phyloP scores from a whole-genome alignment of 2,113 vertebrate genomes.

The Condylura cristata region DNA sequence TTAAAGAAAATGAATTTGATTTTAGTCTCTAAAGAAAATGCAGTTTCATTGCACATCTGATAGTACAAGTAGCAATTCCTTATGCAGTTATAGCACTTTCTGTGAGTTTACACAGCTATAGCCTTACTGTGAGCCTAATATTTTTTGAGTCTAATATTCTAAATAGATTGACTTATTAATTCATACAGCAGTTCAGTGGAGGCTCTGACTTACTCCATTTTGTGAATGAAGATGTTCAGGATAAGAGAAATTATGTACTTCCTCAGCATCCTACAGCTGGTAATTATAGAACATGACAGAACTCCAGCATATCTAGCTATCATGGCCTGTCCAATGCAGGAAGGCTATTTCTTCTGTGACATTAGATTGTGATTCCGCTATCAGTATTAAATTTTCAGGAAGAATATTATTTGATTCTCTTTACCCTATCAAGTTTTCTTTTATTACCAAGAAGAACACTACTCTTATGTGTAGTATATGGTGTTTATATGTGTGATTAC shows the following conservation, averaged over 20 bases:
- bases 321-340: neutral
- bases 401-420: neutral
- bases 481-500: neutral
- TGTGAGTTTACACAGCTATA: neutral
- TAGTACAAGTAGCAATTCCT: neutral
- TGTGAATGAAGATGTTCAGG: neutral
- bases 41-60: neutral
- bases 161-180: neutral
- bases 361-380: neutral
- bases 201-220: neutral
- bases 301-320: neutral
- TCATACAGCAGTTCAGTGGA: neutral
- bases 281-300: neutral
- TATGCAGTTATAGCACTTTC: neutral
- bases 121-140: neutral
- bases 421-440: neutral
- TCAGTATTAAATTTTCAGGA: neutral
- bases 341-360: neutral
- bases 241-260: neutral
- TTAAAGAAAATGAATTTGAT: neutral
- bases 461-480: neutral
- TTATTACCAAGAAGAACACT: no score
- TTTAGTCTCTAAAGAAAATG: neutral
- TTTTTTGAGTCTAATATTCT: neutral
- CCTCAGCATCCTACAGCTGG: neutral